Conservation (phyloP, 2,113 vertebrate genomes). For the Cryptomyrus ogoouensis region DNA sequence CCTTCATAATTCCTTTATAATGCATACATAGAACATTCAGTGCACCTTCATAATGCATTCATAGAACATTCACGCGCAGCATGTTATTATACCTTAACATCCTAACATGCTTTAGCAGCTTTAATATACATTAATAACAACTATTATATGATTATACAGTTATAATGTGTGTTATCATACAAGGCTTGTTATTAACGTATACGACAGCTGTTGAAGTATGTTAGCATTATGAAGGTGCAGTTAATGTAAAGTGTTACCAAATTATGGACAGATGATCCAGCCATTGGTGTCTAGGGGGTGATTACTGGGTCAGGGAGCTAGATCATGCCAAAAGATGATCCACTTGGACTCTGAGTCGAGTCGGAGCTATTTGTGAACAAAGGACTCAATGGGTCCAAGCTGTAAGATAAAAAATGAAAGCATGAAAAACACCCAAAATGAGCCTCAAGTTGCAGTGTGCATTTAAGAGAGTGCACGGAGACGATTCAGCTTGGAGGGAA, state of each 20-base stretch:
- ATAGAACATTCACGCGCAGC: background rate
- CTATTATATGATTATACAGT: background rate
- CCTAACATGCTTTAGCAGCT: background rate
- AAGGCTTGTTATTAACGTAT: background rate
- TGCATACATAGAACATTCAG: background rate
- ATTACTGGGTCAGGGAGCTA: background rate
- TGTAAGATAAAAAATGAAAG: background rate
- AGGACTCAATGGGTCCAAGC: background rate
- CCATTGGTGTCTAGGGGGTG: background rate
- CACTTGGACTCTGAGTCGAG: background rate
- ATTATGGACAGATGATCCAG: background rate
- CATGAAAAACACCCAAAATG: background rate
- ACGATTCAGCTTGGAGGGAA: background rate
- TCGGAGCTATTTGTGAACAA: background rate
- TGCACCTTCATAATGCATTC: too few species aligned
- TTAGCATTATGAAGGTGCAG: background rate
- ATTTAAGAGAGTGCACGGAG: background rate
- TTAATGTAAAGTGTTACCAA: background rate
- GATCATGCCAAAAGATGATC: background rate
- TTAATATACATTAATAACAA: background rate
- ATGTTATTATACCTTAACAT: background rate
- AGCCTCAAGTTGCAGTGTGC: background rate
- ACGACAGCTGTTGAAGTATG: background rate
- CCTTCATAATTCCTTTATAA: background rate
- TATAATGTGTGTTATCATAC: background rate